These are phyloP conservation scores for Thermophis baileyi DNA, from an alignment of 2,113 vertebrate genomes.

Conservation along the genomic window DNA sequence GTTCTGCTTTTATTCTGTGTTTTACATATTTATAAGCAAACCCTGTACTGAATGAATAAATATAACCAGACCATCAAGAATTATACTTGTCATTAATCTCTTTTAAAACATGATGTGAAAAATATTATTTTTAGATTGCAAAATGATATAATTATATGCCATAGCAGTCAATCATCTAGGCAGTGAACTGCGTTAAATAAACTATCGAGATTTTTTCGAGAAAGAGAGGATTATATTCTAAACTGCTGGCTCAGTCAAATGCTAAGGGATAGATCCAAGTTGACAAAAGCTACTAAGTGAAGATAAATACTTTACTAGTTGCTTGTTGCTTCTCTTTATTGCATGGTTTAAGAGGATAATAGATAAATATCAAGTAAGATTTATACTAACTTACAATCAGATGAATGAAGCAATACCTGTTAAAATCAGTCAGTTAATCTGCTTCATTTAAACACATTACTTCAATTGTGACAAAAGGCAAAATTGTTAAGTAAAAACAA, in stretches of 20 bases:
- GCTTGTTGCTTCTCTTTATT: conserved; percentile 39
- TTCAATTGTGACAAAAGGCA: conserved; percentile 2
- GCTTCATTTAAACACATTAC: conserved; percentile 42
- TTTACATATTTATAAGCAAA: background rate
- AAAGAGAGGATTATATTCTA: conserved; percentile 65
- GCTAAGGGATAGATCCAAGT: conserved; percentile 43
- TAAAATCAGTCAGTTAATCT: conserved; percentile 32
- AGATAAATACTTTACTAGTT: conserved; percentile 55
- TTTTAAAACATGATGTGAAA: background rate
- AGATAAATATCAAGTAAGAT: conserved; percentile 44
- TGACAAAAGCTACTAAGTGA: conserved; percentile 55
- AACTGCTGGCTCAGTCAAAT: conserved; percentile 50
- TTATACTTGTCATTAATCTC: background rate
- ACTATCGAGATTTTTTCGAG: conserved; percentile 48
- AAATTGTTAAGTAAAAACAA: conserved; percentile 37
- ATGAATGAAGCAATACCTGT: conserved; percentile 50
- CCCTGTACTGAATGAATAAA: background rate
- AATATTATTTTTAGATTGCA: background rate
- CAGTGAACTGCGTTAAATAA: conserved; percentile 8
- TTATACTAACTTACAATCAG: conserved; percentile 51
- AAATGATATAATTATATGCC: background rate
- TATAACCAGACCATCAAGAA: background rate
- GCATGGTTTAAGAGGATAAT: background rate
- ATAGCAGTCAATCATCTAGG: background rate
- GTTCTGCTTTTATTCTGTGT: background rate